Conservation (phyloP, 2,888 invertebrate genomes). For the Anorthoa munda region DNA sequence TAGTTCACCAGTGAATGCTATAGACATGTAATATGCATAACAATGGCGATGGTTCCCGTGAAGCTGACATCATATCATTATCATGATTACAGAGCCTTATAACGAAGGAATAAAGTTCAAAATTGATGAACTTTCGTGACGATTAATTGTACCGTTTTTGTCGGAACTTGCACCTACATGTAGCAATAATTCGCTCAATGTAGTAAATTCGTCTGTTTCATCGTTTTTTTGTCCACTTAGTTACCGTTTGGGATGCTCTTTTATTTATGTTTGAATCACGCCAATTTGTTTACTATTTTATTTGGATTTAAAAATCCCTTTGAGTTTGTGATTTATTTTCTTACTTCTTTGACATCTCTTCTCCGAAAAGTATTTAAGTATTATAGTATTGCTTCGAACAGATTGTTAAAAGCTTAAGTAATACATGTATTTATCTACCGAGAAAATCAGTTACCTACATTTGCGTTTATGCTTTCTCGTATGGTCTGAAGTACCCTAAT, state of each 20-base stretch:
- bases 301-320: conserved; percentile 6
- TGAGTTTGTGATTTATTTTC: conserved; percentile 6
- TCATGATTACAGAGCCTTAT: conserved; percentile 57
- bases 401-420: not conserved
- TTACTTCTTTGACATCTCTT: not conserved
- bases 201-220: conserved; percentile 57
- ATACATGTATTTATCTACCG: not conserved
- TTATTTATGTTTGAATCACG: conserved; percentile 24
- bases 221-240: conserved; percentile 43
- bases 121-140: conserved; percentile 36
- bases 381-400: not conserved
- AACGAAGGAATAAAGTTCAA: conserved; percentile 50
- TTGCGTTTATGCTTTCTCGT: not conserved
- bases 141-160: conserved; percentile 61
- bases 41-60: conserved; percentile 64
- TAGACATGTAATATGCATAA: conserved; percentile 70
- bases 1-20: conserved; percentile 56
- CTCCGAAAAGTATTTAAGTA: not conserved
- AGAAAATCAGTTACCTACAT: conserved; percentile 19
- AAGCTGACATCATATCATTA: conserved; percentile 62
- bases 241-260: conserved; percentile 26
- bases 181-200: conserved; percentile 55
- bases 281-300: conserved; percentile 31
- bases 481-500: conserved; percentile 24
- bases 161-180: conserved; percentile 48